These are phyloP conservation scores for Hypanus sabinus DNA, from an alignment of 2,113 vertebrate species.

Conservation along the genomic window DNA sequence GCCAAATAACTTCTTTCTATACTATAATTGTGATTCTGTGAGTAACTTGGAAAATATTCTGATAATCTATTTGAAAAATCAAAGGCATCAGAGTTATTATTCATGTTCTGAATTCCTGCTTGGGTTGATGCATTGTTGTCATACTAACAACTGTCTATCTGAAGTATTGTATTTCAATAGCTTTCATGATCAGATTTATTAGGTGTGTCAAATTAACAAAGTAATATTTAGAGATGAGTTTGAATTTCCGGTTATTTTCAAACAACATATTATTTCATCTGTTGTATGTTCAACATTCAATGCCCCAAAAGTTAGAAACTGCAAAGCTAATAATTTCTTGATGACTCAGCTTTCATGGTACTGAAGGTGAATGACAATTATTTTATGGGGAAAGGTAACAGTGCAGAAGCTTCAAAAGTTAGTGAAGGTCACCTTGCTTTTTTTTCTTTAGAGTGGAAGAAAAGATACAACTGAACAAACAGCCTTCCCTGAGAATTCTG, in stretches of 20 bases:
- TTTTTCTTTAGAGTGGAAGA: too few relatives aligned
- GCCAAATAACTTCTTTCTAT: too few relatives aligned
- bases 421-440: background rate
- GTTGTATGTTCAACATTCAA: background rate
- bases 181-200: background rate
- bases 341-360: background rate
- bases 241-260: conserved; percentile 22
- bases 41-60: background rate
- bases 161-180: background rate
- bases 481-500: background rate
- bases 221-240: background rate
- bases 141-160: background rate
- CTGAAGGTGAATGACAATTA: background rate
- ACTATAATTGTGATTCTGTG: background rate
- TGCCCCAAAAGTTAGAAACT: background rate
- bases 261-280: background rate
- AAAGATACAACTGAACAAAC: background rate
- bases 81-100: background rate
- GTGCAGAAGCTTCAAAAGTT: background rate
- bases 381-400: background rate
- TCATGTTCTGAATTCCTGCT: background rate
- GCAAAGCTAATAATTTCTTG: background rate
- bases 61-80: background rate
- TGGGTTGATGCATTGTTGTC: background rate
- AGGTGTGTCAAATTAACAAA: too few relatives aligned